Evolutionary conservation across 1,140 invertebrate genomes (phyloP).

Genomic region (Centruroides sculpturatus): DNA sequence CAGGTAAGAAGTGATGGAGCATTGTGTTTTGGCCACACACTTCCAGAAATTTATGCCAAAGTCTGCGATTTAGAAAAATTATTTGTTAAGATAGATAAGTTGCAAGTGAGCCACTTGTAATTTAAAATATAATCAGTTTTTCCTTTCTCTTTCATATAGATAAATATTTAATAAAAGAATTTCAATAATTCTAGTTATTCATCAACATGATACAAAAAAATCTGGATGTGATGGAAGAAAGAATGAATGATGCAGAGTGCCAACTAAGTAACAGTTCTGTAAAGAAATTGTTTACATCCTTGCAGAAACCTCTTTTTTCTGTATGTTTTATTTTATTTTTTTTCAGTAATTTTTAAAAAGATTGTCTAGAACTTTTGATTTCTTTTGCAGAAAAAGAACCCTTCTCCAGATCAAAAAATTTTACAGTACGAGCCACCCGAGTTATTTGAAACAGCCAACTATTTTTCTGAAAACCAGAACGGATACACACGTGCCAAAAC

Average conservation of each 20-base stretch:
- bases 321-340: neutral
- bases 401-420: too few species aligned
- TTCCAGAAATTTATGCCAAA: conserved; percentile 11
- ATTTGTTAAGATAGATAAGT: conserved; percentile 9
- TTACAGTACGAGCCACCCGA: too few species aligned
- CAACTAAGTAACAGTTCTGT: conserved; percentile 11
- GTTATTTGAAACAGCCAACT: too few species aligned
- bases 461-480: too few species aligned
- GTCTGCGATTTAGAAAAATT: conserved; percentile 10
- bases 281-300: conserved; percentile 12
- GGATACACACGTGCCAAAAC: too few species aligned
- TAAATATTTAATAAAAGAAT: neutral
- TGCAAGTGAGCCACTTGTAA: conserved; percentile 2
- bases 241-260: conserved; percentile 8
- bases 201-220: conserved; percentile 9
- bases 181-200: neutral
- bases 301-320: conserved; percentile 10
- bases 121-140: neutral
- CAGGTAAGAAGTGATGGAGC: conserved; percentile 11
- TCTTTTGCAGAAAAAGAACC: too few species aligned
- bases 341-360: too few species aligned
- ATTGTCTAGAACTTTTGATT: too few species aligned
- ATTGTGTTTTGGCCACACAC: conserved; percentile 8
- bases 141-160: neutral
- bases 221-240: conserved; percentile 14